These are phyloP conservation scores for Nyctibius bracteatus DNA, from an alignment of 2,113 vertebrate species.

Conservation along the genomic window DNA sequence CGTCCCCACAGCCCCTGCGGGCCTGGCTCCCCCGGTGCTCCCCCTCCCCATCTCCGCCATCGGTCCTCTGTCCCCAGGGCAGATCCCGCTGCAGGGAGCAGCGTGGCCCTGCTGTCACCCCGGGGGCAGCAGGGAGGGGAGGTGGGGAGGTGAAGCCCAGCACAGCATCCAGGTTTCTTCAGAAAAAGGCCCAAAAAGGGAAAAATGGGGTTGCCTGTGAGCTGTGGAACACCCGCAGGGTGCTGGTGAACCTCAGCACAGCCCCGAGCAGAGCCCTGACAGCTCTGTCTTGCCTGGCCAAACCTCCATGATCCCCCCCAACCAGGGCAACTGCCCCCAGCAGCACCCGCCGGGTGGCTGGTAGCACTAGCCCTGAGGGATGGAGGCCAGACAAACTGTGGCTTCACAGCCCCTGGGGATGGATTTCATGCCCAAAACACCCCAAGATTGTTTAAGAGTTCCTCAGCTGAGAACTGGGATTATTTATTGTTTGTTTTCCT, in stretches of 20 bases:
- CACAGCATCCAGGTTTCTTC: neutral
- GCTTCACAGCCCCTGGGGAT: neutral
- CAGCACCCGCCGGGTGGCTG: accelerated
- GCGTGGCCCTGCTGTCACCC: too few relatives aligned
- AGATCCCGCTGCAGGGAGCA: too few relatives aligned
- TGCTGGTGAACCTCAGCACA: neutral
- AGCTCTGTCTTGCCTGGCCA: neutral
- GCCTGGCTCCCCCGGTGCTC: too few relatives aligned
- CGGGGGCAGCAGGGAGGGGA: neutral
- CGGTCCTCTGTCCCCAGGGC: neutral
- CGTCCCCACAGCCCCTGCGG: accelerated
- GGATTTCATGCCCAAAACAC: neutral
- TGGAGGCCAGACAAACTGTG: too few relatives aligned
- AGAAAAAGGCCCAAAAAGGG: neutral
- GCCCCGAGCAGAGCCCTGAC: neutral
- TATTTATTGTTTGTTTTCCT: neutral
- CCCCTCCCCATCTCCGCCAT: neutral
- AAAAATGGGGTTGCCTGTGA: neutral
- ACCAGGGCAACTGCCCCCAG: too few relatives aligned
- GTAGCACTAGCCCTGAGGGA: neutral
- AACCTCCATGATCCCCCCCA: accelerated
- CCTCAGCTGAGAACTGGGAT: too few relatives aligned
- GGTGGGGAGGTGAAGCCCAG: neutral
- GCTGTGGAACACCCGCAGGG: neutral
- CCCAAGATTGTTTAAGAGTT: accelerated